Evolutionary conservation across 2,888 invertebrate genomes (phyloP).

Genomic region (Dicyrtoma fusca): DNA sequence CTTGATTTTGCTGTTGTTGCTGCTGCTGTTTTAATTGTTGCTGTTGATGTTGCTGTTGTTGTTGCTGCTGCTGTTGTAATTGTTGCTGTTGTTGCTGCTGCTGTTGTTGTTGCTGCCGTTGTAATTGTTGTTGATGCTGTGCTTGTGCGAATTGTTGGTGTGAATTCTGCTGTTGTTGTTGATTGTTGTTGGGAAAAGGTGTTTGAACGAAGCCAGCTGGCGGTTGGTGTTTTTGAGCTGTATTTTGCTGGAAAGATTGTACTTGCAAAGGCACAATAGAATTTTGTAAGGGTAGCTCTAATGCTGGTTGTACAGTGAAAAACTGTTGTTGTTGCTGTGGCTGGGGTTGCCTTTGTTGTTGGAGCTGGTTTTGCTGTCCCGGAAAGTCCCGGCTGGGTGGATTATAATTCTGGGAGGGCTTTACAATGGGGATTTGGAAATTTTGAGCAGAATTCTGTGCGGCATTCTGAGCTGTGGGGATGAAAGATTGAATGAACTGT

Average conservation of each 20-base stretch:
- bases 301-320: constrained; percentile 1
- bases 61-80: constrained; percentile 8
- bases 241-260: not conserved
- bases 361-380: not conserved
- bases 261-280: constrained; percentile 8
- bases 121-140: not conserved
- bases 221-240: not conserved
- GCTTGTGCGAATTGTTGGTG: no score
- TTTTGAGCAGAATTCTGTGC: constrained; percentile 16
- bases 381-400: constrained; percentile 25
- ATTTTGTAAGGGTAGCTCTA: not conserved
- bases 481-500: constrained; percentile 18
- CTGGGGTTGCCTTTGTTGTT: not conserved
- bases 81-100: constrained; percentile 35
- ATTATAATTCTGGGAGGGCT: constrained; percentile 11
- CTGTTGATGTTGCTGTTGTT: constrained; percentile 29
- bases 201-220: not conserved
- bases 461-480: not conserved
- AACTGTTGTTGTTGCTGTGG: constrained; percentile 4
- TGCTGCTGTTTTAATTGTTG: constrained; percentile 15
- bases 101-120: not conserved
- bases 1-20: constrained; percentile 8
- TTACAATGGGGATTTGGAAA: constrained; percentile 23
- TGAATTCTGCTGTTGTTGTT: constrained; percentile 23
- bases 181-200: constrained; percentile 19